Base-by-base conservation (phyloP, 2,888 invertebrate species). In the Halictus ligatus region DNA sequence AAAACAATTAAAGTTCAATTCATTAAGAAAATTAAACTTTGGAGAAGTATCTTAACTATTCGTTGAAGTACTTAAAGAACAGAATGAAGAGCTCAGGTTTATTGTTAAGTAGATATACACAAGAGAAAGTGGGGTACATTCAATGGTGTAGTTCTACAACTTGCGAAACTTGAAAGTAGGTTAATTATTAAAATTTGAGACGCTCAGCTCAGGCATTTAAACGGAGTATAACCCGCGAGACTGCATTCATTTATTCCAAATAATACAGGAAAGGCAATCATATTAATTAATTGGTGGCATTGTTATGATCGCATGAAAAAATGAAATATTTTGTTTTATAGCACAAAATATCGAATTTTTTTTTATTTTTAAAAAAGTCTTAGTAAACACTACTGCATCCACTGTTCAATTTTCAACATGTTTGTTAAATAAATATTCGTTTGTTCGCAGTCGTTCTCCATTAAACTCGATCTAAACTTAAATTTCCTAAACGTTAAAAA, bases 141-240 rank as follows among this genome's bases (percentile, higher is more conserved):
- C 12, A 58, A 58, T n/a, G 10, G 58, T 58, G 12, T n/a, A 58
- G 58, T 58, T 58, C 58, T 58, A 58, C n/a, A 58, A 58, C n/a
- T n/a, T 58, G 58, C n/a, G n/a, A 58, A n/a, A 58, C n/a, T 58
- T n/a, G n/a, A 58, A 58, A 58, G 58, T 58, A 58, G 58, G n/a
- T 58, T 58, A 58, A 58, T 58, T 58, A 58, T 58, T 58, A 58
- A 58, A 58, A 58, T 58, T n/a, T n/a, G n/a, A 58, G n/a, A 58
- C n/a, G 58, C 58, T 58, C 58, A n/a, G n/a, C 58, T 8, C 21
- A 54, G 54, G 10, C 10, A 54, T 54, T 58, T 58, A 58, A 58
- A 58, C 12, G 58, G 12, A n/a, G n/a, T n/a, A n/a, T n/a, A 58
- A n/a, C 0, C 12, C n/a, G n/a, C n/a, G 58, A 12, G n/a, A n/a